Percentiles rank a stretch among this genome's conserved stretches.
These are phyloP conservation scores for Spodoptera picta DNA, from an alignment of 2,888 invertebrate genomes.

Conservation along the genomic window DNA sequence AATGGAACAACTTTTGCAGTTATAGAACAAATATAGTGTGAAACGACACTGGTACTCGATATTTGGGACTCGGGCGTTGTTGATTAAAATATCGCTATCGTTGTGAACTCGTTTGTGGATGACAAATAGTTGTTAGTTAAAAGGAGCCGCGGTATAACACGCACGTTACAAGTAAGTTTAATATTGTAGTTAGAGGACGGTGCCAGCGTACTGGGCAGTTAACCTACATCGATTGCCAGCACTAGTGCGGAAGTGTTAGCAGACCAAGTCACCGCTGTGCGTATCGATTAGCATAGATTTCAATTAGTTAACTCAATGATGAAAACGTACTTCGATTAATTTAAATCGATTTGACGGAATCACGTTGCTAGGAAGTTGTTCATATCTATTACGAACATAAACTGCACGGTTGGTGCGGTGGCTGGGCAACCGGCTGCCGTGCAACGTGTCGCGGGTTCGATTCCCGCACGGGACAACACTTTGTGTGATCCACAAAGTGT, in stretches of 20 bases:
- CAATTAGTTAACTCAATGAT: conserved; percentile 32
- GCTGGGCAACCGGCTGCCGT: too few relatives aligned
- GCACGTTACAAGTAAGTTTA: conserved; percentile 28
- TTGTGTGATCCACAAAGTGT: too few relatives aligned
- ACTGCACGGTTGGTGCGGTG: too few relatives aligned
- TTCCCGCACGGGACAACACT: too few relatives aligned
- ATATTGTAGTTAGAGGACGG: conserved; percentile 62
- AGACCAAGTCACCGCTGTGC: conserved; percentile 49
- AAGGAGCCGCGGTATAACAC: conserved; percentile 28
- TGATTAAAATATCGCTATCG: conserved; percentile 28
- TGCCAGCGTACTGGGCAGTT: conserved; percentile 69
- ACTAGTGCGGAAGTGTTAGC: conserved; percentile 70
- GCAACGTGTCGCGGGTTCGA: too few relatives aligned
- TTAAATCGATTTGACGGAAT: conserved; percentile 14
- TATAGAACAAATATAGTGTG: conserved; percentile 12
- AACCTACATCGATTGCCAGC: conserved; percentile 76
- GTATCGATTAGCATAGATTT: conserved; percentile 52
- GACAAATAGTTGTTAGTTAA: conserved; percentile 28
- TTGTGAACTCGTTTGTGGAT: conserved; percentile 18
- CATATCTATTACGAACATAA: conserved; percentile 13
- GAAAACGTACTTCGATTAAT: conserved; percentile 18
- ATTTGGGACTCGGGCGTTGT: conserved; percentile 9
- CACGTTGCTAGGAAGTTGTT: conserved; percentile 14
- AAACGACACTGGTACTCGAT: conserved; percentile 18
- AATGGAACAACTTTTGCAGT: conserved; percentile 19